phyloP scores from a whole-genome alignment of 1,140 invertebrate genomes.

The Dreissena rostriformis region DNA sequence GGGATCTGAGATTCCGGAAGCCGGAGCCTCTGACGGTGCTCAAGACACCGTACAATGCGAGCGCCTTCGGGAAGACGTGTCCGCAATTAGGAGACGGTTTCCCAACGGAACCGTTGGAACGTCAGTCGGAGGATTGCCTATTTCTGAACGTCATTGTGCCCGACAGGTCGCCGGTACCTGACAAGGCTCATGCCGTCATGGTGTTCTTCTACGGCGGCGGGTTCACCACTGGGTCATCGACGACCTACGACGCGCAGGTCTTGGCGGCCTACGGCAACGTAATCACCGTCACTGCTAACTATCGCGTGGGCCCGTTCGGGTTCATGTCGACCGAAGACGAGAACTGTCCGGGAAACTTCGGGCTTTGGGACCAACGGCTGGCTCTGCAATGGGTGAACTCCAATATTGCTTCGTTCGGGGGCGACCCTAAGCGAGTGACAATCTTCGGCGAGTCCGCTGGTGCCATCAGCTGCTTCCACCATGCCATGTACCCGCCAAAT shows the following conservation, averaged over 20 bases:
- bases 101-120: background rate
- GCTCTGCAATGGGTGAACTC: constrained; percentile 88
- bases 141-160: constrained; percentile 87
- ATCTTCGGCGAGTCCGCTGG: constrained; percentile 96
- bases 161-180: constrained; percentile 83
- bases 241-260: constrained; percentile 93
- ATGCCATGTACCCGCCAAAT: constrained; percentile 23
- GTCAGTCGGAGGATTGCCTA: constrained; percentile 92
- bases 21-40: background rate
- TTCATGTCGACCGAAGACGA: constrained; percentile 85
- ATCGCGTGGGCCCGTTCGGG: constrained; percentile 78
- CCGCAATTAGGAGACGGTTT: background rate
- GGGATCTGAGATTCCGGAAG: constrained; percentile 7
- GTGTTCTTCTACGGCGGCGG: constrained; percentile 96
- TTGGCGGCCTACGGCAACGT: constrained; percentile 89
- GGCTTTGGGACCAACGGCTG: constrained; percentile 79
- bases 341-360: constrained; percentile 68
- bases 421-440: constrained; percentile 86
- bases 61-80: background rate
- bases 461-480: constrained; percentile 21
- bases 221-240: constrained; percentile 94
- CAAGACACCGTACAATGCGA: background rate
- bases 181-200: constrained; percentile 88
- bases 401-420: constrained; percentile 89
- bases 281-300: constrained; percentile 86